These are phyloP conservation scores for Operophtera brumata DNA, from an alignment of 2,888 invertebrate species.

Conservation along the genomic window DNA sequence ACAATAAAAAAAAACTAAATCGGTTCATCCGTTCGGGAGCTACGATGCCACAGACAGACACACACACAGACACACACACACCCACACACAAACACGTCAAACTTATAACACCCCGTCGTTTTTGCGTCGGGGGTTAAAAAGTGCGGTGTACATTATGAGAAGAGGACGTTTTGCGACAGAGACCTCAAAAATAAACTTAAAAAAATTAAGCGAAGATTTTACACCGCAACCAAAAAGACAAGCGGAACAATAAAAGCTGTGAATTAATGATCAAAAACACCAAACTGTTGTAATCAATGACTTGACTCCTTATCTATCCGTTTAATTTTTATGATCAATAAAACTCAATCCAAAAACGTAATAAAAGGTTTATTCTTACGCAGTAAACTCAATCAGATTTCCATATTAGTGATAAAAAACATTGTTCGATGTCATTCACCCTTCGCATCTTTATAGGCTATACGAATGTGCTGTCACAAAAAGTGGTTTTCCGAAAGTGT, in stretches of 20 bases:
- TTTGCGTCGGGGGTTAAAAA: too few species aligned
- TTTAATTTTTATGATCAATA: slow-evolving; percentile 53
- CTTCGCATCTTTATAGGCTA: slow-evolving; percentile 38
- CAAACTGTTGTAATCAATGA: slow-evolving; percentile 37
- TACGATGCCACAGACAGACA: too few species aligned
- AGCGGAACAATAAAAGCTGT: background rate
- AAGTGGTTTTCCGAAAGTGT: slow-evolving; percentile 35
- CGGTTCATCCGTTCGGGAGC: too few species aligned
- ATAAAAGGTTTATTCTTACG: slow-evolving; percentile 52
- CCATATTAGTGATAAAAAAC: slow-evolving; percentile 51
- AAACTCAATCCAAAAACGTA: slow-evolving; percentile 49
- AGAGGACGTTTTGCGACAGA: too few species aligned
- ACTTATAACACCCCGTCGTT: too few species aligned
- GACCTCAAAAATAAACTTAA: too few species aligned
- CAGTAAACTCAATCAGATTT: slow-evolving; percentile 56
- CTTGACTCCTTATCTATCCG: slow-evolving; percentile 43
- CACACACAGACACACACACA: too few species aligned
- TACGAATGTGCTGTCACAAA: slow-evolving; percentile 39
- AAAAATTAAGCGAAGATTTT: too few species aligned
- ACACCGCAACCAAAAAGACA: too few species aligned
- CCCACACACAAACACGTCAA: too few species aligned
- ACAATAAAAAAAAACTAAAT: too few species aligned
- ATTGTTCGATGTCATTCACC: slow-evolving; percentile 56
- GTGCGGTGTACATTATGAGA: too few species aligned
- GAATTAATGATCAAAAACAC: slow-evolving; percentile 36